Percentiles rank a stretch among this genome's conserved stretches.
These are phyloP conservation scores for Diprion similis DNA, from an alignment of 1,140 invertebrate genomes.

Conservation along the genomic window DNA sequence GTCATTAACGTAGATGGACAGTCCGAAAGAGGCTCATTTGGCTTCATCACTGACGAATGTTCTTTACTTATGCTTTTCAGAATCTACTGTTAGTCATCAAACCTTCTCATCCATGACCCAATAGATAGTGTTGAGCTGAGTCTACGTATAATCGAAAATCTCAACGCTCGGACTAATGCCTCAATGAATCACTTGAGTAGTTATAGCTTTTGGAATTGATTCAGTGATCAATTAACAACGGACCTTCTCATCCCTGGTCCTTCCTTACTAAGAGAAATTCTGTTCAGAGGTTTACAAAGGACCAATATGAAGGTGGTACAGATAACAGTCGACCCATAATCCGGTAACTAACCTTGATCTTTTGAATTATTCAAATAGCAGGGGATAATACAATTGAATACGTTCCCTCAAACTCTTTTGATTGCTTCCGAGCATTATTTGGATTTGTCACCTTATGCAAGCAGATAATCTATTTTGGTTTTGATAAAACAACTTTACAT, in stretches of 20 bases:
- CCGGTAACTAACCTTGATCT: neutral
- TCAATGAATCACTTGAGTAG: neutral
- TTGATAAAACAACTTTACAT: no score
- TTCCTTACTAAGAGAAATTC: neutral
- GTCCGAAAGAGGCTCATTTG: no score
- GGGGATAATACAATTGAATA: neutral
- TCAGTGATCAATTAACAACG: neutral
- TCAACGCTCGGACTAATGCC: neutral
- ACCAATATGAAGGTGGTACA: neutral
- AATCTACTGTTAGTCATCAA: neutral
- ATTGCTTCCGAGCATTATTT: neutral
- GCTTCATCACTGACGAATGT: no score
- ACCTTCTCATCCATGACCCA: neutral
- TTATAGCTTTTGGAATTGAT: neutral
- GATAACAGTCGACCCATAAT: neutral
- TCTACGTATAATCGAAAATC: neutral
- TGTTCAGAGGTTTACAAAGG: neutral
- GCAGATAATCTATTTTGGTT: no score
- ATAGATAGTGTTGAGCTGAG: neutral
- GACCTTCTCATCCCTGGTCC: neutral
- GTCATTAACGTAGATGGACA: no score
- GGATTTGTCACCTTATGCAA: neutral
- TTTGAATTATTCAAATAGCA: neutral
- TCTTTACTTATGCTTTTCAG: no score
- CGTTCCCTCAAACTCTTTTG: neutral